Evolutionary conservation across 2,797 vertebrate species (phyloP), one percentile per base, ranked within the genome.

Genomic region (Mareca penelope): DNA sequence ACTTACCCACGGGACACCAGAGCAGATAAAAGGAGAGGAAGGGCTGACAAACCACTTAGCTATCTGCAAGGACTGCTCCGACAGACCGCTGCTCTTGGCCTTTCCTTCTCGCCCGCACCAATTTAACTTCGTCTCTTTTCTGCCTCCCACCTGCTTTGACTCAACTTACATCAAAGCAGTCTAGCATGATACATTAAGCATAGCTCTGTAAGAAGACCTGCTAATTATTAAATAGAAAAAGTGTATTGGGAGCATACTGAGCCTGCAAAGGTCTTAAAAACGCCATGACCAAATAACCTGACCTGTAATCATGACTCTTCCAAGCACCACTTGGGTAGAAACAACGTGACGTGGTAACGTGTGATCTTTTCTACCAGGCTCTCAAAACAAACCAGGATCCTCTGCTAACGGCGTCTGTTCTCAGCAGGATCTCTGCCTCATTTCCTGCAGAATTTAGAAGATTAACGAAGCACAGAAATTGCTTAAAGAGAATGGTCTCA

Each of bases 371-470:
- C 68, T 29, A 35, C 68, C 48, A 26, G 0, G 5, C 40, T 73
- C 40, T 53, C 48, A 56, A 10, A 90, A 56, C 15, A 82, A 68
- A 60, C 22, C 40, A 64, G 64, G 31, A 88, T 50, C 80, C 3
- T 7, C 40, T 78, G 72, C 55, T 91, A 61, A 89, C 76, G 75
- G 63, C 73, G 72, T 57, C 88, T 78, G 88, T 59, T 88, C 83
- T 44, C 80, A 72, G 82, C 79, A 89, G 81, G 79, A 90, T 87
- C 68, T 90, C 94, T 87, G 89, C 88, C 86, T 93, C 94, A 82
- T 94, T 94, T 85, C 71, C 94, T 91, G 65, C 61, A 88, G 50
- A 83, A 91, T 88, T 59, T 88, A 69, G 91, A 91, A 83, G 82
- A 93, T 53, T 75, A 95, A 95, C 33, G 75, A 95, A 95, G 85